Base-by-base conservation (phyloP, 1,140 invertebrate species). In the Adoxophyes honmai region DNA sequence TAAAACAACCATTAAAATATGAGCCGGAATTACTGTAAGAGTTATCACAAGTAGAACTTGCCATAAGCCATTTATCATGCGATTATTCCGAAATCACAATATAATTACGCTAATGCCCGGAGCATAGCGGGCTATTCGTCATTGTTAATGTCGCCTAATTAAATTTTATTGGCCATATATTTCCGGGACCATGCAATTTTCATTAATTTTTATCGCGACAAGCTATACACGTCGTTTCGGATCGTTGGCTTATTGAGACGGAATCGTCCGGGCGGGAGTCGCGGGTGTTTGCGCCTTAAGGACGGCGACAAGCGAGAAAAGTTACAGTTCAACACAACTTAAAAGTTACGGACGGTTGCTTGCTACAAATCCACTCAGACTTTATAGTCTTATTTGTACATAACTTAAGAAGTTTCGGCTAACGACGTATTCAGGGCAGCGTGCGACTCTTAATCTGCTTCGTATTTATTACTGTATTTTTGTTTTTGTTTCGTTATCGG, bases 1-100 rank as follows among this genome's bases (percentile, higher is more conserved):
- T 28, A 21, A n/a, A n/a, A 1, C 11, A 33, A 70, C 59, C 57
- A 67, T 52, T 63, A 59, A 57, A 38, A 15, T 14, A 16, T n/a
- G 36, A 52, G 28, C 57, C 51, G 38, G 39, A 64, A 68, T 70
- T 68, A 73, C 71, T 72, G 66, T 69, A 55, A 69, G 48, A 61
- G 62, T 55, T 64, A 69, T 60, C 60, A 62, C 53, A 65, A 66
- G 62, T 67, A 64, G 60, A 71, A 71, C 61, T 70, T 68, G 60
- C 54, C 36, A 64, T 61, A 62, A 54, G 56, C 66, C 64, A 74
- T 82, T 78, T 59, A 79, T 82, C 74, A 82, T 55, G 66, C 61
- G 68, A 78, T 77, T 76, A 75, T 78, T 73, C 66, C 60, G 60
- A 72, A 75, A 83, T 76, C 78, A 79, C 73, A 76, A 78, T 77